These are phyloP conservation scores for Zaprionus vittiger DNA, from an alignment of 1,140 invertebrate species.

Conservation along the genomic window DNA sequence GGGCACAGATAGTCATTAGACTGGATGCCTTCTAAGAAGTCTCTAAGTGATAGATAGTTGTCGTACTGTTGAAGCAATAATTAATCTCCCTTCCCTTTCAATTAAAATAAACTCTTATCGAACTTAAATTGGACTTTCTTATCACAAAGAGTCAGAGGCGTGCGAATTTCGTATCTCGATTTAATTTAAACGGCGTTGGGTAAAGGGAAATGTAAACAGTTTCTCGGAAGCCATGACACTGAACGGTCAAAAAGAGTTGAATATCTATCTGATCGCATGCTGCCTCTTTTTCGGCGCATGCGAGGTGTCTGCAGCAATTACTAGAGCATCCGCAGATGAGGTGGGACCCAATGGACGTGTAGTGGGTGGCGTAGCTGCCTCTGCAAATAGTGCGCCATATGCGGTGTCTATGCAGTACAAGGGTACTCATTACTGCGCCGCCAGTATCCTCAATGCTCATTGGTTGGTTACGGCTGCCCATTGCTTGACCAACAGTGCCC, in stretches of 20 bases:
- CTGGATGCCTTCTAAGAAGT: neutral
- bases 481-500: constrained; percentile 67
- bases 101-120: constrained; percentile 67
- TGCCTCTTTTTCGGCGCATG: constrained; percentile 36
- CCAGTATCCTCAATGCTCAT: constrained; percentile 84
- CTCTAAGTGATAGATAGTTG: neutral
- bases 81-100: constrained; percentile 26
- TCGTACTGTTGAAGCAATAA: constrained; percentile 1
- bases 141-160: constrained; percentile 33
- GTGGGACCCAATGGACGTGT: constrained; percentile 64
- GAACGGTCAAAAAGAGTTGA: constrained; percentile 49
- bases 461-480: constrained; percentile 85
- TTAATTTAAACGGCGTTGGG: constrained; percentile 68
- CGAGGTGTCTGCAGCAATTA: constrained; percentile 42
- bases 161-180: constrained; percentile 48
- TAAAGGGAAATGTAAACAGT: constrained; percentile 69
- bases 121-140: constrained; percentile 65
- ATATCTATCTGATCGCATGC: constrained; percentile 12
- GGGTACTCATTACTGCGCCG: constrained; percentile 86
- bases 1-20: neutral
- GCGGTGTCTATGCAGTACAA: constrained; percentile 79
- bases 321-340: neutral
- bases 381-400: constrained; percentile 72
- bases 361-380: constrained; percentile 72
- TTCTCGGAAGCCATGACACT: constrained; percentile 54